These are phyloP conservation scores for Hylyphantes graminicola DNA, from an alignment of 1,140 invertebrate genomes.

Conservation along the genomic window DNA sequence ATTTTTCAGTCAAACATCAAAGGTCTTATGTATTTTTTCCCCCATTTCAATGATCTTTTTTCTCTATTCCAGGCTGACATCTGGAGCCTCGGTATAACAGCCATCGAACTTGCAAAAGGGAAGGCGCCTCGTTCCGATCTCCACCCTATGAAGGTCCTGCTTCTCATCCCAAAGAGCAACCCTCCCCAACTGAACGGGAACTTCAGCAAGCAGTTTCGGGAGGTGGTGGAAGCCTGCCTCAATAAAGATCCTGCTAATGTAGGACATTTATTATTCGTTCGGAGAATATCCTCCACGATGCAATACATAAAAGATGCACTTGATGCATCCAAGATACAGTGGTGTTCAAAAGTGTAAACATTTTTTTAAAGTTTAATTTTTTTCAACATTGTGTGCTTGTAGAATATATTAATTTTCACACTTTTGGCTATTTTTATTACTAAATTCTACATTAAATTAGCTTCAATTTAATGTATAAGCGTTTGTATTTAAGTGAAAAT, in stretches of 20 bases:
- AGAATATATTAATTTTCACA: too few relatives aligned
- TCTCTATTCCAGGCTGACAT: conserved; percentile 86
- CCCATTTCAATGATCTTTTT: neutral
- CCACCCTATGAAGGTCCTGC: conserved; percentile 99
- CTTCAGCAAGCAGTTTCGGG: conserved; percentile 97
- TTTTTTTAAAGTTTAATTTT: too few relatives aligned
- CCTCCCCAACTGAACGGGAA: conserved; percentile 98
- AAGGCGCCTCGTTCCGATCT: conserved; percentile 98
- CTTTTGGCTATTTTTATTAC: too few relatives aligned
- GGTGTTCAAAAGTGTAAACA: too few relatives aligned
- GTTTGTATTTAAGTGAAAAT: too few relatives aligned
- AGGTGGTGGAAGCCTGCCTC: conserved; percentile 98
- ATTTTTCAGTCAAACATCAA: too few relatives aligned
- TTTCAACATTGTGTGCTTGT: too few relatives aligned
- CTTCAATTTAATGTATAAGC: too few relatives aligned
- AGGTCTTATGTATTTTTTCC: too few relatives aligned
- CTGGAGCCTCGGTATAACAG: conserved; percentile 99
- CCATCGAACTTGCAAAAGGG: conserved; percentile 98
- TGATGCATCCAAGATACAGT: neutral
- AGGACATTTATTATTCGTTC: conserved; percentile 63
- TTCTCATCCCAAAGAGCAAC: conserved; percentile 99
- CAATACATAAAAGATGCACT: neutral
- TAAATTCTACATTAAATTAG: too few relatives aligned
- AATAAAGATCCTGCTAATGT: conserved; percentile 99
- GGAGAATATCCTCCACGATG: neutral